Evolutionary conservation across 2,888 invertebrate species (phyloP).

Genomic region (Drosophila barbarae): DNA sequence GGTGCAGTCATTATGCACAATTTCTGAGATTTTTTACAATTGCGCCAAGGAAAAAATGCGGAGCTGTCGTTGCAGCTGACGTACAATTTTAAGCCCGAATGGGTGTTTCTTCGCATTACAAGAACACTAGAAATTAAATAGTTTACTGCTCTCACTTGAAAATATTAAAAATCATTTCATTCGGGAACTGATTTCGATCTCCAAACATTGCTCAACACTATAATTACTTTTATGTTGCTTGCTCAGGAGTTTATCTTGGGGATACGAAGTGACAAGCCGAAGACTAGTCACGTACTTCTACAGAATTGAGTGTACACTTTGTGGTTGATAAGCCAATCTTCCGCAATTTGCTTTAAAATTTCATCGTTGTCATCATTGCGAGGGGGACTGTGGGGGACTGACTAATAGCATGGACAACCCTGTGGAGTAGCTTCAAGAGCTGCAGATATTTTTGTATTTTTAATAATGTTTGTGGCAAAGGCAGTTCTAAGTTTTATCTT

Average conservation of each 20-base stretch:
- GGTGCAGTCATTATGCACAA: conserved; percentile 2
- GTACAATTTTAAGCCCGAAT: not conserved
- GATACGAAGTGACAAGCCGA: not conserved
- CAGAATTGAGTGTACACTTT: not conserved
- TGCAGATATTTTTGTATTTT: not conserved
- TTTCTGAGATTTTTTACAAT: not conserved
- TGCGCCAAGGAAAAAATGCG: not conserved
- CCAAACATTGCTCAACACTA: conserved; percentile 37
- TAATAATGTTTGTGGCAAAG: not conserved
- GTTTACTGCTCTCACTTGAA: not conserved
- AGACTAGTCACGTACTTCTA: conserved; percentile 5
- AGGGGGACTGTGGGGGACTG: not conserved
- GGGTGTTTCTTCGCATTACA: not conserved
- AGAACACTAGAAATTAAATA: not conserved
- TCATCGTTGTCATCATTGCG: not conserved
- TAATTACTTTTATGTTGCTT: conserved; percentile 32
- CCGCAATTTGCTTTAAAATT: not conserved
- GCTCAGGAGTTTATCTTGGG: conserved; percentile 11
- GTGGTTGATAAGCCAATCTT: conserved; percentile 8
- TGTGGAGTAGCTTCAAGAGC: too few species aligned
- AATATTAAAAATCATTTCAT: not conserved
- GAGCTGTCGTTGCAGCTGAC: not conserved
- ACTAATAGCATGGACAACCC: not conserved
- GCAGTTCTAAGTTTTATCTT: too few species aligned
- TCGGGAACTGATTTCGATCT: conserved; percentile 23